Evolutionary conservation across 2,797 vertebrate genomes (phyloP), one percentile per base, ranked within the genome.

Genomic region (Protonibea diacanthus): DNA sequence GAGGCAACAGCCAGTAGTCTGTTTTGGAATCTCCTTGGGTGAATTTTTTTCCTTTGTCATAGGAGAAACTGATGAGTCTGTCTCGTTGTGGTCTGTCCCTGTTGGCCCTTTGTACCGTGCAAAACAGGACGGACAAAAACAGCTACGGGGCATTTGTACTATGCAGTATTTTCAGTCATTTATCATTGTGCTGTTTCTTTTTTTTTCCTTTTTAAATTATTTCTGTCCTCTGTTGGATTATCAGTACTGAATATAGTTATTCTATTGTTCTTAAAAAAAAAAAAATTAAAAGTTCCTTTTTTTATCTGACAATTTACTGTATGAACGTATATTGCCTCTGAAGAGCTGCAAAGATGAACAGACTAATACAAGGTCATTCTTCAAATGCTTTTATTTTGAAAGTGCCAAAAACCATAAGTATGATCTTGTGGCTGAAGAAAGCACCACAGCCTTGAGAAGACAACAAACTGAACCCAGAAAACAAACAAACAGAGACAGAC

Each of bases 101-200:
- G 71, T 82, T 80, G 91, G 88, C 91, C 84, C 85, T 88, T 81
- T 89, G 88, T 88, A 84, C 92, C 65, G 71, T 88, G 80, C 76
- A 56, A 77, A 84, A 81, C 83, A 89, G 88, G 88, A 87, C 61
- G 76, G 81, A 88, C 90, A 82, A 82, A 86, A 87, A 87, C 82
- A 85, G 87, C 91, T 90, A 83, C 1, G 74, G 91, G 92, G 91
- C 84, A 91, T 92, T 95, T 94, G 94, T 95, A 95, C 95, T 96
- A 96, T 96, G 95, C 95, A 96, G 95, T 94, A 93, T 94, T 92
- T 94, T 92, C 90, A 91, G 90, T 94, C 91, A 91, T 93, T 93
- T 87, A 88, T 94, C 91, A 90, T 89, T 92, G 93, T 94, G 91
- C 84, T 76, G 81, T 93, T 93, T 90, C 77, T 87, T 90, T 87